Conservation (phyloP, 2,888 invertebrate species). For the Phaedon cochleariae region DNA sequence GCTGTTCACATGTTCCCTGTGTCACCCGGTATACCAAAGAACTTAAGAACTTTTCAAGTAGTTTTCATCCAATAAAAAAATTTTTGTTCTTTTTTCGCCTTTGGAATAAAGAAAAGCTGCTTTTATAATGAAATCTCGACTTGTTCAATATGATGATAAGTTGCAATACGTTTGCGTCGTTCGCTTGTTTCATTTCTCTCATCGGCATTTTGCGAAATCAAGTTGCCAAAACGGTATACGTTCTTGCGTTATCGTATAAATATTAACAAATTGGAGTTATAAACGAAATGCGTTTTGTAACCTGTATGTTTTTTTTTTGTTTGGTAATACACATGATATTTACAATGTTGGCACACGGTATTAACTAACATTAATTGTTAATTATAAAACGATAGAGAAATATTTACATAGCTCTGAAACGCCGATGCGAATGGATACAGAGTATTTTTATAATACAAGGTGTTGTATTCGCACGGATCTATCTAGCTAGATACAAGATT, state of each 20-base stretch:
- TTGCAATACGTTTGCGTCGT: neutral
- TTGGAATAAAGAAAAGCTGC: no score
- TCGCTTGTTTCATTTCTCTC: neutral
- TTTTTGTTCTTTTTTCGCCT: no score
- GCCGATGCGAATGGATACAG: no score
- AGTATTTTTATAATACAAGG: slow-evolving; percentile 24
- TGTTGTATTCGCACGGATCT: slow-evolving; percentile 2
- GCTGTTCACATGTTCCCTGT: no score
- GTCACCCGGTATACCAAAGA: no score
- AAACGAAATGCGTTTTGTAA: slow-evolving; percentile 39
- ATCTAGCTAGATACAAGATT: no score
- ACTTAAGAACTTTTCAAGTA: no score
- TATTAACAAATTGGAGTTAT: slow-evolving; percentile 41
- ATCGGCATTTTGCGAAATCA: slow-evolving; percentile 30
- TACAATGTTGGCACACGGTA: slow-evolving; percentile 35
- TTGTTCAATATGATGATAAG: neutral
- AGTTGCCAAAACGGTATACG: slow-evolving; percentile 34
- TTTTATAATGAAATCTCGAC: neutral
- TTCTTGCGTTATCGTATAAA: slow-evolving; percentile 39
- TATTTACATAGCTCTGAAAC: slow-evolving; percentile 22
- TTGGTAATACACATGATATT: slow-evolving; percentile 37
- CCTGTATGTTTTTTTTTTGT: slow-evolving; percentile 38
- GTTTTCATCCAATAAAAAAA: no score
- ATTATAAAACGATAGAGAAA: slow-evolving; percentile 36
- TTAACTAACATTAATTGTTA: slow-evolving; percentile 41